Evolutionary conservation across 2,797 vertebrate genomes (phyloP).

Genomic region (Paramormyrops hopkinsi): DNA sequence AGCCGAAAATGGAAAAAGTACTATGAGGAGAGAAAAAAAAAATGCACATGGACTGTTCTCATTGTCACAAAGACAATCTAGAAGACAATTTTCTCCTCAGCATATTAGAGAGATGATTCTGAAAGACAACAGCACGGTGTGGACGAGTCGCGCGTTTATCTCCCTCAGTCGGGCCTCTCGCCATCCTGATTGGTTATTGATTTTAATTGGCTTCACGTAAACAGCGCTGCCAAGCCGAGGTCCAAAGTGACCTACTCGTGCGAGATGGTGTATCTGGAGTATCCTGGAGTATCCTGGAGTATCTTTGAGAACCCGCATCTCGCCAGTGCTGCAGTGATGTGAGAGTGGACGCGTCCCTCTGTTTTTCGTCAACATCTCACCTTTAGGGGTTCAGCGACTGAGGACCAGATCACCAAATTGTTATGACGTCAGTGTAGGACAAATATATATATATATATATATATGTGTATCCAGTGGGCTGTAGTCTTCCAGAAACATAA

Average conservation of each 20-base stretch:
- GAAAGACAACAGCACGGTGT: neutral
- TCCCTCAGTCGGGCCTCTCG: neutral
- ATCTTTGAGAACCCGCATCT: neutral
- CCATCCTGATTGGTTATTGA: constrained; percentile 22
- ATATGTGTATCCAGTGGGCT: neutral
- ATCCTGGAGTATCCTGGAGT: neutral
- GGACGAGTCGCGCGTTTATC: neutral
- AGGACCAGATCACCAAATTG: neutral
- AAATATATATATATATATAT: neutral
- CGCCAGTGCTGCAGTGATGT: neutral
- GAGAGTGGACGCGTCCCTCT: neutral
- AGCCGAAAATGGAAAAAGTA: constrained; percentile 1
- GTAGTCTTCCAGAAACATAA: neutral
- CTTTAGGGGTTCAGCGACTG: neutral
- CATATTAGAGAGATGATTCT: constrained; percentile 20
- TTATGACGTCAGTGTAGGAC: neutral
- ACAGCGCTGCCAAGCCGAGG: neutral
- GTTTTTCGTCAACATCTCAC: neutral
- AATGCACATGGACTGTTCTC: neutral
- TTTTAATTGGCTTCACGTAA: constrained; percentile 25
- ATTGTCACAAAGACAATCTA: constrained; percentile 16
- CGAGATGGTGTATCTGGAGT: neutral
- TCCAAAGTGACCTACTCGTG: neutral
- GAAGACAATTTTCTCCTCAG: constrained; percentile 19
- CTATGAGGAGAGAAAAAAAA: neutral